Evolutionary conservation across 2,888 invertebrate genomes (phyloP), one percentile per base, ranked within the genome.

Genomic region (Myopa tessellatipennis): DNA sequence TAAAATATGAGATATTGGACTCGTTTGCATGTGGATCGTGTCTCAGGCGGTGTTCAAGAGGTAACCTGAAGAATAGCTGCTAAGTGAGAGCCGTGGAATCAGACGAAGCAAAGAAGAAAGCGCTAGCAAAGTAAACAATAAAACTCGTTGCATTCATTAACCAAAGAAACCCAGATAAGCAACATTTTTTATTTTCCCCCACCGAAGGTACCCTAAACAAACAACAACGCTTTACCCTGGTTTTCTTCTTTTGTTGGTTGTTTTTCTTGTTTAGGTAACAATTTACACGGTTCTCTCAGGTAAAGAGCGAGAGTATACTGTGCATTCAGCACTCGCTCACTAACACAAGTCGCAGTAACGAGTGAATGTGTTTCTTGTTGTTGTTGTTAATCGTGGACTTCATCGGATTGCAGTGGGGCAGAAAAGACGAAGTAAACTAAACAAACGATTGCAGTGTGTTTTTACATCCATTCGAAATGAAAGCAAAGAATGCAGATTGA

Each of bases 121-220:
- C 14, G 14, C 26, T 26, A 2, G 26, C 8, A 50, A 50, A 8
- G 50, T 50, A 26, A 12, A 65, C 10, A 65, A 65, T 50, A 50
- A 65, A 65, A 65, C 36, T 65, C 63, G 34, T 65, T 36, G 36
- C 63, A 34, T 65, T 34, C 63, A 36, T 36, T 12, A 65, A 26
- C 63, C 36, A 36, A 65, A 65, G 36, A 65, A 12, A 65, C 36
- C 63, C 16, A 65, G 63, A 65, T 65, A 65, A 36, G 63, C 63
- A 26, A 65, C 34, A 36, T 65, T 36, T 65, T 36, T 65, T 5
- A 16, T 36, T 65, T 65, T 50, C 36, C 36, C 36, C 34, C 14
- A 65, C 36, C 14, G 50, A 50, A 14, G 50, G 8, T 10, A 50
- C 16, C 63, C 36, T 34, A 65, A 16, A 36, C 36, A 36, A 65